Base-by-base conservation (phyloP, 2,888 invertebrate genomes). In the Diachrysia chrysitis region DNA sequence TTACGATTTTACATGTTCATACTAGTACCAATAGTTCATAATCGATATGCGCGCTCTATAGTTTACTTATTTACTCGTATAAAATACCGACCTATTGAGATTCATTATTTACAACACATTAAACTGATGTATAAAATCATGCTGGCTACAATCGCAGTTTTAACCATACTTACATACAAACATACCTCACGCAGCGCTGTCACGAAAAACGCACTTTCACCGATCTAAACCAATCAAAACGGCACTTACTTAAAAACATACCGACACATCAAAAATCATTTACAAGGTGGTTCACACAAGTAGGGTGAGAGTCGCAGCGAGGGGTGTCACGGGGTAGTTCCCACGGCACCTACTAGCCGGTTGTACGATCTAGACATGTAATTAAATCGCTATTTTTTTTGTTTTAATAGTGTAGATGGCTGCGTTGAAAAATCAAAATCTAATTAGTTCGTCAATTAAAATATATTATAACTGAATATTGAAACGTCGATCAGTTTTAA, bases 291-390 rank as follows among this genome's bases (percentile, higher is more conserved):
- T 73, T 63, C 73, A 58, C 55, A 42, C 69, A 67, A 66, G 73
- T 75, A 59, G 73, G 79, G 83, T 76, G 74, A 59, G 73, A 65
- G 73, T 56, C 57, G 55, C n/a, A n/a, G n/a, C 32, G 62, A 65
- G 71, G 79, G 85, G 81, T 76, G 69, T 56, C 25, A n/a, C 55
- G 51, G 61, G 69, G 61, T 19, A 12, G 76, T 84, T 84, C 83
- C 82, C 83, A 84, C 83, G 83, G 58, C 71, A 70, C 70, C 58
- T 46, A 63, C 70, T 63, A 53, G 63, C 68, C 70, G 57, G 67
- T 63, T 63, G 69, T 71, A 17, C 21, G 21, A 32, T 78, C 74
- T 65, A 63, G 63, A 69, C 46, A 46, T 66, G 66, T 63, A 70
- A 78, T 76, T 76, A 78, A 74, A 70, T n/a, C n/a, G 75, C 66